phyloP scores from a whole-genome alignment of 2,797 vertebrate genomes.

The Oophaga sylvatica region DNA sequence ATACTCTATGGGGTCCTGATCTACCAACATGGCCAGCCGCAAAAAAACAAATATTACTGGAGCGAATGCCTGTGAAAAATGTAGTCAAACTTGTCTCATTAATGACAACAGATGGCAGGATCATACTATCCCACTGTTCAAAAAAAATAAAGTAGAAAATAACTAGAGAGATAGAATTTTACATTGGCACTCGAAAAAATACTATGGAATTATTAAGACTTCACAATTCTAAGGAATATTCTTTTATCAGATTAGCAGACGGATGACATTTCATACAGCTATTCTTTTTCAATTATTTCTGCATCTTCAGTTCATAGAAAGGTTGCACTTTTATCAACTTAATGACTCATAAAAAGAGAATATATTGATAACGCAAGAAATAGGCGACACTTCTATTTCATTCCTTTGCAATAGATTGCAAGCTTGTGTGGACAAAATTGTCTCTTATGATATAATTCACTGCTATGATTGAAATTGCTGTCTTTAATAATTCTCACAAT shows the following conservation, averaged over 20 bases:
- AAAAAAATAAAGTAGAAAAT: slow-evolving; percentile 11
- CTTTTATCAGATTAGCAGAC: background rate
- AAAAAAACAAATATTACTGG: slow-evolving; percentile 29
- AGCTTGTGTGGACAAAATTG: background rate
- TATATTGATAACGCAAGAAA: background rate
- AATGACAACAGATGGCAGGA: slow-evolving; percentile 44
- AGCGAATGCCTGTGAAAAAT: slow-evolving; percentile 34
- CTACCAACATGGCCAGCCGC: slow-evolving; percentile 40
- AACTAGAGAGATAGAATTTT: background rate
- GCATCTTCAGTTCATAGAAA: background rate
- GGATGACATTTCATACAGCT: background rate
- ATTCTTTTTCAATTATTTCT: slow-evolving; percentile 11
- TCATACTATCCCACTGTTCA: slow-evolving; percentile 48
- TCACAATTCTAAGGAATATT: background rate
- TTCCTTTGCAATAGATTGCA: background rate
- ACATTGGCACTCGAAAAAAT: background rate
- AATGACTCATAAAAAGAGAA: slow-evolving; percentile 22
- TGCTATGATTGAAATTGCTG: background rate
- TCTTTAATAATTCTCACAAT: background rate
- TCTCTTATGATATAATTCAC: background rate
- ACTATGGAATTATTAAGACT: background rate
- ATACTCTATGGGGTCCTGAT: slow-evolving; percentile 41
- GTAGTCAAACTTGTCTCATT: slow-evolving; percentile 49
- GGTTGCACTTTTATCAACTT: background rate
- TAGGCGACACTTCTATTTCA: background rate